Evolutionary conservation across 2,113 vertebrate species (phyloP), one percentile per base, ranked within the genome.

Genomic region (Paraplagusia blochii): DNA sequence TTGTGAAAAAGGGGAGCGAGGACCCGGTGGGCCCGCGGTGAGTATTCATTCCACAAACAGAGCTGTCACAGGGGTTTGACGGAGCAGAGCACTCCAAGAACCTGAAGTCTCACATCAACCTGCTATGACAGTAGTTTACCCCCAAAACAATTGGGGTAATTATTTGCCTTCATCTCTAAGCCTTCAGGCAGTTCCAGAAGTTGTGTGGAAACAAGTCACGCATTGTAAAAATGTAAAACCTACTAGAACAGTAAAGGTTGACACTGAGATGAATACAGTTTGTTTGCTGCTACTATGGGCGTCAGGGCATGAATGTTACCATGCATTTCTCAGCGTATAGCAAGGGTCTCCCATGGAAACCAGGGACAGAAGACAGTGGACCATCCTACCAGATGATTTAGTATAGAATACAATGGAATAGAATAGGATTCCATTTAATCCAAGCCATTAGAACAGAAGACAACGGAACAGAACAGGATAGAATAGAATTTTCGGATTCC

Each of bases 1-100:
- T 38, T 97, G 94, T 84, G 92, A 93, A 71, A 97, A 94, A 76
- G 94, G 94, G 14, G 93, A 95, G 83, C 88, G 84, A 78, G 95
- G 94, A 58, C 72, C 85, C 52, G 82, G 82, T 6, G 94, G 94
- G 45, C 83, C 91, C 68, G 74, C 88, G 63, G 95, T 97, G 83
- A 95, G 94, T 94, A 85, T 61, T 54, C 19, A 66, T 34, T 18
- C 56, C 35, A 4, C 29, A 53, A 35, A 14, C 17, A 63, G 52
- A 73, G 62, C 34, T 66, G 53, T 59, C 44, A 35, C 3, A 22
- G 2, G 22, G 1, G 13, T 47, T 33, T 56, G 18, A 53, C 22
- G 55, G 33, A 51, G 12, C 12, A 18, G 58, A 22, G 7, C 22
- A 47, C 44, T 46, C 40, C 53, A 44, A 77, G 10, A 49, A 75